Conservation (phyloP, 2,797 vertebrate species). For the Picus viridis region DNA sequence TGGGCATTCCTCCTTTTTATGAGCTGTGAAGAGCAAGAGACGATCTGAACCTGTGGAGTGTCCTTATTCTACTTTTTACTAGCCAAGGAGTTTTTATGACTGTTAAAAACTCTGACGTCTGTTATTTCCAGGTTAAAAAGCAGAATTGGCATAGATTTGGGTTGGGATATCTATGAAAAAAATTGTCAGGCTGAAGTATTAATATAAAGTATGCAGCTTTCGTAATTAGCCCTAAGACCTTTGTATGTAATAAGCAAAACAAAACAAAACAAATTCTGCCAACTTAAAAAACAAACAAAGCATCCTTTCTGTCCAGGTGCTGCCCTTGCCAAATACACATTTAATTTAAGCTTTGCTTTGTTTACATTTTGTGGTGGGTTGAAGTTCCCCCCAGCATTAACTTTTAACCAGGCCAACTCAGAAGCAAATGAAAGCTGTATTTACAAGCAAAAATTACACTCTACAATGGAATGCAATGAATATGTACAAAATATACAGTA, state of each 20-base stretch:
- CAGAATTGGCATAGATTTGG: not conserved
- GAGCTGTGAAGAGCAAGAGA: not conserved
- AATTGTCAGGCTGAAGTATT: not conserved
- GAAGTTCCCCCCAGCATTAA: no score
- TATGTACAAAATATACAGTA: no score
- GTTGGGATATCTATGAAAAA: not conserved
- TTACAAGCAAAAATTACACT: no score
- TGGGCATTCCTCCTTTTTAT: accelerated
- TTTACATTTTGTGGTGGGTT: conserved; percentile 34
- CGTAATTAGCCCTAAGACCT: not conserved
- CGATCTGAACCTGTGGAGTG: not conserved
- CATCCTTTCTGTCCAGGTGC: not conserved
- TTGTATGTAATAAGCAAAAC: not conserved
- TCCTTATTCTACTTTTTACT: not conserved
- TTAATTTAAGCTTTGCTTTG: conserved; percentile 29
- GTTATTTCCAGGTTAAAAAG: not conserved
- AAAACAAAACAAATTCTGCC: not conserved
- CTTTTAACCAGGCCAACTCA: no score
- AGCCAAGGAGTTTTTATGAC: not conserved
- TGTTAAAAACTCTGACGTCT: not conserved
- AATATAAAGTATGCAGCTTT: not conserved
- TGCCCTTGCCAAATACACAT: conserved; percentile 5
- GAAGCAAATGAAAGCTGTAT: no score
- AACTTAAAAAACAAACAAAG: not conserved
- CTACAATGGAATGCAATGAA: no score